Evolutionary conservation across 1,140 invertebrate genomes (phyloP), one percentile per base, ranked within the genome.

Genomic region (Diploscapter pachys): DNA sequence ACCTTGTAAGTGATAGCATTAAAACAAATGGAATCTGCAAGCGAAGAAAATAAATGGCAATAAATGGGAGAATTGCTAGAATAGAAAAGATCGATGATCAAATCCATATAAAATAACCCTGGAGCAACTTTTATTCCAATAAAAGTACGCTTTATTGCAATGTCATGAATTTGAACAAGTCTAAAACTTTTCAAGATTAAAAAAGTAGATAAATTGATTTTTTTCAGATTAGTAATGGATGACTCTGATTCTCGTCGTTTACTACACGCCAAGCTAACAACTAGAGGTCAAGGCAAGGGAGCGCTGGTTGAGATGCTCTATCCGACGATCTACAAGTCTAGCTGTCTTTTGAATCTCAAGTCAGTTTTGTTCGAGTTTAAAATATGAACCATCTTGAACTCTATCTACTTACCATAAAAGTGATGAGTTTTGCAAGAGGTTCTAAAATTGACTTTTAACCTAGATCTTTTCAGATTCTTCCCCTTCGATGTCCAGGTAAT

Each of bases 401-500:
- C 31, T 31, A 31, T 31, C 31, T 31, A 31, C 31, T 31, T 31
- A 31, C 31, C 31, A 31, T 31, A 31, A 31, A 31, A 31, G 31
- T 31, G 31, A 1, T 68, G 66, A 68, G 2, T 52, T 68, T 6
- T n/a, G 1, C 8, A 8, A 5, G 48, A 54, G 52, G 6, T 50
- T 5, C 5, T n/a, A 54, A 68, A 52, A 50, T 5, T 64, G 13
- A 68, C 53, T n/a, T 6, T 11, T 31, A 31, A 52, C n/a, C 8
- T 9, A 50, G 31, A 31, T 65, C 9, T 8, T 50, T 53, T 82
- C 8, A 57, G 73, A 55, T 79, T 81, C 68, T 82, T 81, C 57
- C 81, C 81, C 11, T 82, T 82, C 69, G 81, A 82, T 72, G 51
- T 77, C 6, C 61, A 77, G 79, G 79, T 80, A 71, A 50, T 53